Evolutionary conservation across 2,797 vertebrate genomes (phyloP).

Genomic region (Apogon hyalosoma): DNA sequence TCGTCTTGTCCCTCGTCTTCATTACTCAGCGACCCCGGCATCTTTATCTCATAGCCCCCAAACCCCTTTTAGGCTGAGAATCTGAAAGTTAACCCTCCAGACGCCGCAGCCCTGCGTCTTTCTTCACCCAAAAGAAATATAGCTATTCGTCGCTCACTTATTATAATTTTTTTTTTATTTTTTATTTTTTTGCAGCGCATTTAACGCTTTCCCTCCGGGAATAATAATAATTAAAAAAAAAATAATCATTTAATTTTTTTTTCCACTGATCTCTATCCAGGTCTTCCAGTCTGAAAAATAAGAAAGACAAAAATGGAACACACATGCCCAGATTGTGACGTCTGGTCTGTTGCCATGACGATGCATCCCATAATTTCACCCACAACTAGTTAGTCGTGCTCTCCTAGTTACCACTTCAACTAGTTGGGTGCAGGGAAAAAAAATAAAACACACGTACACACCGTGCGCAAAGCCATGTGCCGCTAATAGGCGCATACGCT

Average conservation of each 20-base stretch:
- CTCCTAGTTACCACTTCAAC: conserved; percentile 81
- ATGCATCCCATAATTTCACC: conserved; percentile 95
- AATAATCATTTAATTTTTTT: conserved; percentile 33
- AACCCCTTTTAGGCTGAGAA: conserved; percentile 80
- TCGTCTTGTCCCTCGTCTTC: conserved; percentile 93
- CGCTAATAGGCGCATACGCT: conserved; percentile 32
- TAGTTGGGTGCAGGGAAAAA: conserved; percentile 65
- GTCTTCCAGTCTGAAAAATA: conserved; percentile 90
- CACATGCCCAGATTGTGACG: conserved; percentile 97
- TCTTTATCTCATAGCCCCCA: conserved; percentile 87
- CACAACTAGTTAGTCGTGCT: conserved; percentile 88
- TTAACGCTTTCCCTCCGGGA: conserved; percentile 80
- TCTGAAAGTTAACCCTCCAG: conserved; percentile 87
- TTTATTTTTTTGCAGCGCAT: conserved; percentile 48
- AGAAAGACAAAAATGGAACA: conserved; percentile 91
- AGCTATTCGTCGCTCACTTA: conserved; percentile 69
- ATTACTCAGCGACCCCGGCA: conserved; percentile 94
- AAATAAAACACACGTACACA: background rate
- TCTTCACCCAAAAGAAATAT: conserved; percentile 75
- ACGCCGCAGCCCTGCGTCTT: conserved; percentile 79
- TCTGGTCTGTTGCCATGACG: conserved; percentile 97
- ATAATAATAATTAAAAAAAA: conserved; percentile 9
- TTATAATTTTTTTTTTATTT: conserved; percentile 18
- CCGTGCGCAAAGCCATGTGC: conserved; percentile 33
- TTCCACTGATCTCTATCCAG: conserved; percentile 85